A percentile compares a stretch with the other conserved stretches of the same genome.
Conservation (phyloP, 2,888 invertebrate genomes). For the Congeria kusceri region DNA sequence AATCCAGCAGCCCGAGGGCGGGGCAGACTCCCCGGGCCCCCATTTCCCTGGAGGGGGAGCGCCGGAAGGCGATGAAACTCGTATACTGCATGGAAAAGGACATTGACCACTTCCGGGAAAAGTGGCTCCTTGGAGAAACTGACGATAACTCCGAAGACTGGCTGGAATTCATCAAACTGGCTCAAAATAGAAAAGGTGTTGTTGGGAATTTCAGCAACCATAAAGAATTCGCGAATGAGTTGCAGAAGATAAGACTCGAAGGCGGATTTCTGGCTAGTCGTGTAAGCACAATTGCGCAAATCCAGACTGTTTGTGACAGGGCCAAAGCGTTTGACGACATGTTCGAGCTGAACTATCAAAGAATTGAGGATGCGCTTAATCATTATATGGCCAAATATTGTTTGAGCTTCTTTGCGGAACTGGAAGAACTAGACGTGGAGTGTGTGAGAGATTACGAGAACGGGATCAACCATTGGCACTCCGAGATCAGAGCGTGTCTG, state of each 20-base stretch:
- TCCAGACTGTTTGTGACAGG: slow-evolving; percentile 58
- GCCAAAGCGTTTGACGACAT: slow-evolving; percentile 56
- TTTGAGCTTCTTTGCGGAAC: slow-evolving; percentile 76
- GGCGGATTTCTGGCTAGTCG: slow-evolving; percentile 52
- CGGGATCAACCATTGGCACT: slow-evolving; percentile 73
- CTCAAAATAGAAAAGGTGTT: slow-evolving; percentile 27
- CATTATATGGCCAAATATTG: slow-evolving; percentile 73
- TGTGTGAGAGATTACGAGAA: slow-evolving; percentile 78
- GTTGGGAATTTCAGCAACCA: slow-evolving; percentile 49
- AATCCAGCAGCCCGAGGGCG: slow-evolving; percentile 48
- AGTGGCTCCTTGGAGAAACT: slow-evolving; percentile 61
- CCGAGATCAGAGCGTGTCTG: slow-evolving; percentile 61
- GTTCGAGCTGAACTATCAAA: slow-evolving; percentile 36
- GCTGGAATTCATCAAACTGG: slow-evolving; percentile 60
- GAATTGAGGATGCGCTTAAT: slow-evolving; percentile 50
- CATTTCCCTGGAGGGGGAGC: slow-evolving; percentile 76
- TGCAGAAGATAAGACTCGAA: slow-evolving; percentile 50
- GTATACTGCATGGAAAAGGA: slow-evolving; percentile 73
- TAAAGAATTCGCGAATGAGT: slow-evolving; percentile 51
- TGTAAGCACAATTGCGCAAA: slow-evolving; percentile 40
- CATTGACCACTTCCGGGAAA: slow-evolving; percentile 64
- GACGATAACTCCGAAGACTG: slow-evolving; percentile 64
- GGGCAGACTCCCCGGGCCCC: slow-evolving; percentile 64
- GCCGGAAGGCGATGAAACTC: slow-evolving; percentile 75
- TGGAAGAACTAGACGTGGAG: slow-evolving; percentile 65